Conservation (phyloP, 2,797 vertebrate species). For the Lithobates sylvaticus region DNA sequence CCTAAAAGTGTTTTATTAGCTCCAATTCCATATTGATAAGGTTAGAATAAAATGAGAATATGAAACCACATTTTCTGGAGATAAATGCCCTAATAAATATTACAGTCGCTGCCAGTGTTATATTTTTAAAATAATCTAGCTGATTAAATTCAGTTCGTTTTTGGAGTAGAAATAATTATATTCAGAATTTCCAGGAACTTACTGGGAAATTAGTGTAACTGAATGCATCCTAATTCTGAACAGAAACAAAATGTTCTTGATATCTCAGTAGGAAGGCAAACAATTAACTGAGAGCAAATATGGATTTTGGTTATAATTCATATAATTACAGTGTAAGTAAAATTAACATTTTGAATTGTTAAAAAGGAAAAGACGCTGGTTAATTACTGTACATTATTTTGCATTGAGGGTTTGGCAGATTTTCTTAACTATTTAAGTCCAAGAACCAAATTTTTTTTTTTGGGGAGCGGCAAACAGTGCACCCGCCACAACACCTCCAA, state of each 20-base stretch:
- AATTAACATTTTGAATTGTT: slow-evolving; percentile 12
- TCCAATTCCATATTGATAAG: not conserved
- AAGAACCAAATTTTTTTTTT: too few relatives aligned
- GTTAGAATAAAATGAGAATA: not conserved
- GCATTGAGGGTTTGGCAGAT: not conserved
- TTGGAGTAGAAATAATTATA: slow-evolving; percentile 1
- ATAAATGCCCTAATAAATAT: not conserved
- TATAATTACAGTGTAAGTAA: slow-evolving; percentile 4
- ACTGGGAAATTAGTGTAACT: slow-evolving; percentile 6
- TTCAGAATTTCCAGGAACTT: not conserved
- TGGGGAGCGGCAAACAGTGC: too few relatives aligned
- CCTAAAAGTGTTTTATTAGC: too few relatives aligned
- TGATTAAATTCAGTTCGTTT: not conserved
- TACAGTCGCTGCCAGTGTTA: not conserved
- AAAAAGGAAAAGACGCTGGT: not conserved
- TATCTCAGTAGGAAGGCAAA: slow-evolving; percentile 15
- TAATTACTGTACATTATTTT: not conserved
- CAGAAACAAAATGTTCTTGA: slow-evolving; percentile 26
- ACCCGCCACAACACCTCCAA: too few relatives aligned
- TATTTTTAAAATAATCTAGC: not conserved
- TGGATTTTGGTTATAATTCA: slow-evolving; percentile 26
- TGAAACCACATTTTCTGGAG: not conserved
- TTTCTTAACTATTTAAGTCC: not conserved
- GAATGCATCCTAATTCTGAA: slow-evolving; percentile 4
- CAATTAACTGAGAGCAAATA: slow-evolving; percentile 16